phyloP scores from a whole-genome alignment of 2,113 vertebrate species.

The Leucopternis melanops region DNA sequence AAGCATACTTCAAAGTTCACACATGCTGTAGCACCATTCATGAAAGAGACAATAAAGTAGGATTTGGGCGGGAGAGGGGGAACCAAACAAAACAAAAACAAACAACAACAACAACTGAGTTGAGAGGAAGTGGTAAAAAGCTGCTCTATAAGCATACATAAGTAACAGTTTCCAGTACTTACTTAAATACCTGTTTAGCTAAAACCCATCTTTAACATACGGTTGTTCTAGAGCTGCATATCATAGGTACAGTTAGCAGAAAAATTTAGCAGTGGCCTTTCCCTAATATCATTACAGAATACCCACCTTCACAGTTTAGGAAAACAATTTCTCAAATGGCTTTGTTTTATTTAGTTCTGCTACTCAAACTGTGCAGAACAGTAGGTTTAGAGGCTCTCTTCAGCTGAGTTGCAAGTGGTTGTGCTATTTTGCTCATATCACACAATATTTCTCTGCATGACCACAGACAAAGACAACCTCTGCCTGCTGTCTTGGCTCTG shows the following conservation, averaged over 20 bases:
- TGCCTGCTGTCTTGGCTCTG: neutral
- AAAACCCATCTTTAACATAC: neutral
- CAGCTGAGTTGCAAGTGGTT: neutral
- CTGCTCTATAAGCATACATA: neutral
- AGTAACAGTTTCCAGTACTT: neutral
- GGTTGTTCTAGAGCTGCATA: neutral
- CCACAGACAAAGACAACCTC: neutral
- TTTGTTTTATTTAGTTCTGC: neutral
- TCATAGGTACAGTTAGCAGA: fast-evolving
- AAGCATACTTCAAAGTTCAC: too few species aligned
- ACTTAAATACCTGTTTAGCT: neutral
- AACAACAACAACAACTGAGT: neutral
- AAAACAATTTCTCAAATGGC: neutral
- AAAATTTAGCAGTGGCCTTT: neutral
- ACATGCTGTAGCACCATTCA: too few species aligned
- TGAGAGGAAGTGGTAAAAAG: neutral
- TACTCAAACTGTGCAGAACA: neutral
- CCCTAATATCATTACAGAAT: neutral
- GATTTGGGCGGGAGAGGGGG: too few species aligned
- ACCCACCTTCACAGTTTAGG: neutral
- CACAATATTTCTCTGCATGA: neutral
- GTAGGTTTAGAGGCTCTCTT: neutral
- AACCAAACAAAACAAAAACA: too few species aligned
- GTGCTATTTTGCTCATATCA: neutral
- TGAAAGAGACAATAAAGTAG: too few species aligned